Percentiles rank a stretch among this genome's conserved stretches.
Evolutionary conservation across 2,888 invertebrate species (phyloP).

Genomic region (Amiota mariae): DNA sequence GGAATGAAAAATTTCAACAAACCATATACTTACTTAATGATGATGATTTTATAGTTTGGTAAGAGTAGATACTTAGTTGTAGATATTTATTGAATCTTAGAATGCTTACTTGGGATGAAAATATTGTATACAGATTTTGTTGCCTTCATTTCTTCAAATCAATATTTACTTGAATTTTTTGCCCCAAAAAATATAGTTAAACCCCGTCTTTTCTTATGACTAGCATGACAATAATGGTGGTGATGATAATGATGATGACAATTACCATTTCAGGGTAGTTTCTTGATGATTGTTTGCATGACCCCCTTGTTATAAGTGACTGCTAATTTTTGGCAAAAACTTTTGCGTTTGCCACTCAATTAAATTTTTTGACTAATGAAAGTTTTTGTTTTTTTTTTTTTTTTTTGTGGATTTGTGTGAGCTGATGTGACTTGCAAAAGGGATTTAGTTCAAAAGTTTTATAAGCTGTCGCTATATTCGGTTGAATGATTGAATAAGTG

Average conservation of each 20-base stretch:
- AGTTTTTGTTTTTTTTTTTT: slow-evolving; percentile 8
- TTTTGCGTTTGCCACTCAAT: slow-evolving; percentile 22
- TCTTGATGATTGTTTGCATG: neutral
- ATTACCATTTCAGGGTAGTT: slow-evolving; percentile 14
- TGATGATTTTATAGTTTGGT: neutral
- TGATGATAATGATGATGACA: slow-evolving; percentile 7
- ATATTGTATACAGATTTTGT: no score
- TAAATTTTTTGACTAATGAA: slow-evolving; percentile 20
- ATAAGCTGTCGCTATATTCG: no score
- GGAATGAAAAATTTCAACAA: no score
- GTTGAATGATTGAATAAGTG: slow-evolving; percentile 58
- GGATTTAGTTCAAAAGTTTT: neutral
- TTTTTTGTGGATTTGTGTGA: neutral
- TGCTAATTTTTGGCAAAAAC: slow-evolving; percentile 27
- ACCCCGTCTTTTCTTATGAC: neutral
- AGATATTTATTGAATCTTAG: no score
- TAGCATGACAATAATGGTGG: neutral
- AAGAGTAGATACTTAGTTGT: no score
- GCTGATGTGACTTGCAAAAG: neutral
- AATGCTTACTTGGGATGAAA: no score
- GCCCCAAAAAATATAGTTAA: no score
- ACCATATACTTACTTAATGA: neutral
- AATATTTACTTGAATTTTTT: no score
- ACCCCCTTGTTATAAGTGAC: slow-evolving; percentile 1
- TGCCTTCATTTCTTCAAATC: no score